phyloP scores from a whole-genome alignment of 2,113 vertebrate genomes.

The Pontoporia blainvillei region DNA sequence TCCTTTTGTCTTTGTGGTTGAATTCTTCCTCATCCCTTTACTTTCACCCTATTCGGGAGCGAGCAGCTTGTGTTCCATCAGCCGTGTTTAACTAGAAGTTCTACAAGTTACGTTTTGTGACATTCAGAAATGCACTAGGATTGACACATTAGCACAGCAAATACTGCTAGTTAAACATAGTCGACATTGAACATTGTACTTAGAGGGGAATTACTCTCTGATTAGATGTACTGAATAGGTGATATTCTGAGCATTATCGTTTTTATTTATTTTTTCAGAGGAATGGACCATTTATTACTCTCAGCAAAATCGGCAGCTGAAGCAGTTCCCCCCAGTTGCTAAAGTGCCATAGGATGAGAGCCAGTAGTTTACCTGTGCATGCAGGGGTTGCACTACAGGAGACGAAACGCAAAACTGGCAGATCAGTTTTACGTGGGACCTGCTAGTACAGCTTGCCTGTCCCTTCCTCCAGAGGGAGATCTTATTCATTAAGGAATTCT shows the following conservation, averaged over 20 bases:
- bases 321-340: not conserved
- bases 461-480: not conserved
- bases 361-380: not conserved
- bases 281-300: not conserved
- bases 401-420: not conserved
- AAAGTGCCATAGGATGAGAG: not conserved
- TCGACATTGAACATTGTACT: not conserved
- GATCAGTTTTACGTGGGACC: not conserved
- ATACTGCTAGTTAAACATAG: not conserved
- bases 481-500: not conserved
- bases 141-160: too few species aligned
- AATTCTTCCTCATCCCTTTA: too few species aligned
- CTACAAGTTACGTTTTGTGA: rapidly evolving
- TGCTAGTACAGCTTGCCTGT: rapidly evolving
- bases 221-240: not conserved
- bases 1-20: not conserved
- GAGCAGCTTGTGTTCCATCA: not conserved
- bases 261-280: not conserved
- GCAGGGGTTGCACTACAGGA: not conserved
- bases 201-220: not conserved
- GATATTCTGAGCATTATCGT: not conserved
- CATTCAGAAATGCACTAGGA: not conserved
- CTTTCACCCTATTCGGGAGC: not conserved
- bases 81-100: not conserved
- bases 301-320: not conserved